Base-by-base conservation (phyloP, 2,888 invertebrate genomes). In the Diplazon laetatorius region DNA sequence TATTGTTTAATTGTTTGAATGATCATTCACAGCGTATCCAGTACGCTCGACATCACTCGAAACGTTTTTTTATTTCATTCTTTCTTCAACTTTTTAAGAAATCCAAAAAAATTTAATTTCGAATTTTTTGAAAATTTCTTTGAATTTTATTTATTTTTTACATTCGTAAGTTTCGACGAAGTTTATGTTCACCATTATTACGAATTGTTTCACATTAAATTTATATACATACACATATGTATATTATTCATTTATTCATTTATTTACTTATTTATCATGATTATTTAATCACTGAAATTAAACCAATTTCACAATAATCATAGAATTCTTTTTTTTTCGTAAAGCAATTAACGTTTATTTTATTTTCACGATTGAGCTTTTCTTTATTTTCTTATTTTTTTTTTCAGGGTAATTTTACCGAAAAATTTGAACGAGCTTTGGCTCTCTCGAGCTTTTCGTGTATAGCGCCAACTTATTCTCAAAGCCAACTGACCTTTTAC, bases 61-160 rank as follows among this genome's bases (percentile, higher is more conserved):
- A 35, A 70, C 65, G 48, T 66, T 66, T 68, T 39, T 10, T 18
- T 6, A 10, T 35, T 74, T 74, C 74, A 66, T 74, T n/a, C n/a
- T n/a, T n/a, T n/a, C n/a, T n/a, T n/a, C n/a, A n/a, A n/a, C n/a
- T n/a, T n/a, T n/a, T n/a, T n/a, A n/a, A n/a, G n/a, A 68, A 74
- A 6, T 44, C 44, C 9, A 30, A 30, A 14, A n/a, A 22, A 18
- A 30, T 25, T 37, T 10, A 2, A 1, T 30, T 10, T 55, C 9
- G 30, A 55, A 55, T 16, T 1, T 52, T 22, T 8, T 35, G 9
- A 55, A n/a, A n/a, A n/a, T n/a, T n/a, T n/a, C n/a, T n/a, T 16
- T 55, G 16, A 30, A 10, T 20, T 22, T 12, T n/a, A 50, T 52
- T 52, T 25, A 14, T 52, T 30, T 14, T n/a, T n/a, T n/a, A n/a